Conservation (phyloP, 2,888 invertebrate species). For the Adelognathus sp. region DNA sequence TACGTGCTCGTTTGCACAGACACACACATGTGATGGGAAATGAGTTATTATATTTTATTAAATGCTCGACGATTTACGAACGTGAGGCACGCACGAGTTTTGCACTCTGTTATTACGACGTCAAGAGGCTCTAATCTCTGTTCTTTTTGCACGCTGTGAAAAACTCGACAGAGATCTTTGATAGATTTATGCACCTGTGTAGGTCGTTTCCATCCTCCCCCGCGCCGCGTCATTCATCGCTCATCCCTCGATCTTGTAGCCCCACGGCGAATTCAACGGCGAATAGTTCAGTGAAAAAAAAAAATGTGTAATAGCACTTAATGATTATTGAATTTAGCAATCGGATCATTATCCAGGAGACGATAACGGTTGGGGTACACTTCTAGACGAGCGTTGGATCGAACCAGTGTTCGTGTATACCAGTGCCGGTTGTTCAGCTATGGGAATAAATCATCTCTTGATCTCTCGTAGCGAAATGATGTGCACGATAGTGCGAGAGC, state of each 20-base stretch:
- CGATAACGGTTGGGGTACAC: constrained; percentile 38
- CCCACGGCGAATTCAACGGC: not conserved
- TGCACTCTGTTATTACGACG: constrained; percentile 49
- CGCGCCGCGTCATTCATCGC: not conserved
- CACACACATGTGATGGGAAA: not conserved
- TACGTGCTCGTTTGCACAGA: constrained; percentile 17
- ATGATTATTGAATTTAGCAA: constrained; percentile 63
- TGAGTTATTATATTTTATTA: constrained; percentile 50
- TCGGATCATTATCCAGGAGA: constrained; percentile 53
- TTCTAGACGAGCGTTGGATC: not conserved
- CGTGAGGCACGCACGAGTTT: constrained; percentile 42
- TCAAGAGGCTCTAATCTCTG: constrained; percentile 26
- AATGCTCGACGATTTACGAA: constrained; percentile 45
- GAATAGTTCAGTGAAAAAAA: not conserved
- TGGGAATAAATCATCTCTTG: constrained; percentile 60
- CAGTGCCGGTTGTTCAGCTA: not conserved
- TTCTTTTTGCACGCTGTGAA: not conserved
- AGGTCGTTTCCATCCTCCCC: not conserved
- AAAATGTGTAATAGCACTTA: constrained; percentile 52
- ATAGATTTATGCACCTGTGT: constrained; percentile 4
- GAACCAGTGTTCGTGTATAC: not conserved
- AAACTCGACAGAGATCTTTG: not conserved
- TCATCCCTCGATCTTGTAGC: constrained; percentile 17
- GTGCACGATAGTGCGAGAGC: constrained; percentile 27
- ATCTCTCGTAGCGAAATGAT: constrained; percentile 1